Evolutionary conservation across 2,113 vertebrate species (phyloP), one percentile per base, ranked within the genome.

Genomic region (Drymodes brunneopygia): DNA sequence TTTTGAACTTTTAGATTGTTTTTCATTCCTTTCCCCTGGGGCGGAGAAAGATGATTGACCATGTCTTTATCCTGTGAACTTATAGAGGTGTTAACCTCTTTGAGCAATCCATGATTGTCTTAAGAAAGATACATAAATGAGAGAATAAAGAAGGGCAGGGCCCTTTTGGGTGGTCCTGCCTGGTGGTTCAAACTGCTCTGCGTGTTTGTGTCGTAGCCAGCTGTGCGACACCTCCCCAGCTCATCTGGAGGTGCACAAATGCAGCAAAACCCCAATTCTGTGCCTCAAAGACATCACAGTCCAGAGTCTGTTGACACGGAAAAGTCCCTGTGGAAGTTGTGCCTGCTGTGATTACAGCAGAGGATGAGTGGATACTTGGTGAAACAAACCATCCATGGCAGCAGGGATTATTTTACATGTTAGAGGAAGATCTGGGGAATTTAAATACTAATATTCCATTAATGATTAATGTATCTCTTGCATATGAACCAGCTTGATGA

Each of bases 381-480:
- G 82, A 94, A 95, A 81, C 86, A 92, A 93, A 70, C 88, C 72
- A 62, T 45, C 86, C 80, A 16, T 74, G 69, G 65, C 86, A 88
- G 72, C 25, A 74, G 33, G 67, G 86, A 60, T 88, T 70, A 82
- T 86, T 86, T 88, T 81, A 31, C 69, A 67, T 64, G 60, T 86
- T 81, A 84, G 28, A 84, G 25, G 60, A 75, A 88, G 69, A 78
- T 78, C 54, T 81, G 54, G 56, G 53, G 72, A 74, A 28, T 95
- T 83, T n/a, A 72, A 88, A 94, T 92, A 65, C 60, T 60, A 65
- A 88, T 69, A 81, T 11, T 7, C 17, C 54, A 38, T 88, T 95
- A 84, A 93, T 73, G 51, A 83, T 92, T 86, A 77, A 88, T 60
- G 36, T 54, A 64, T 40, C 35, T 90, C 6, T 73, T 42, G 71